Conservation (phyloP, 2,797 vertebrate species). For the Esox lucius region DNA sequence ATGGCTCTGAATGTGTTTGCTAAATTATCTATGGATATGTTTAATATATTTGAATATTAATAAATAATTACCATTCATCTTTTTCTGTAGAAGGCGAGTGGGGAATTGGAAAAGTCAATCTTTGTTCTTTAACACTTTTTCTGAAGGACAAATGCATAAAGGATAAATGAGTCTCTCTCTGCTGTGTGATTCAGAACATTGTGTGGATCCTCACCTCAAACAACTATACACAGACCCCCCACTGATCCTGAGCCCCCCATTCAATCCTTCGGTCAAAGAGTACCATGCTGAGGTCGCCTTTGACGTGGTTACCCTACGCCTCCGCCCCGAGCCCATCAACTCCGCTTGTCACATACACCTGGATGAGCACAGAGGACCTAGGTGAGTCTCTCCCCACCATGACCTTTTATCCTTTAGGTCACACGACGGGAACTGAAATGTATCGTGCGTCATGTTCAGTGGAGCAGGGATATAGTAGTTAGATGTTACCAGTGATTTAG, state of each 20-base stretch:
- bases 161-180: background rate
- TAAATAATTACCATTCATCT: background rate
- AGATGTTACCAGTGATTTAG: background rate
- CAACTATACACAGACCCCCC: slow-evolving; percentile 86
- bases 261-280: slow-evolving; percentile 84
- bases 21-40: no score
- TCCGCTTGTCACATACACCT: slow-evolving; percentile 80
- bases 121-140: background rate
- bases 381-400: slow-evolving; percentile 67
- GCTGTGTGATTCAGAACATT: slow-evolving; percentile 66
- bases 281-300: slow-evolving; percentile 90
- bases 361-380: slow-evolving; percentile 82
- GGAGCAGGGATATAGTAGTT: background rate
- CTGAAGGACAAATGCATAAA: background rate
- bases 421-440: background rate
- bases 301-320: slow-evolving; percentile 82
- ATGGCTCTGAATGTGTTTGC: background rate
- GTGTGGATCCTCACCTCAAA: slow-evolving; percentile 79
- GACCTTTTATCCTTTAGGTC: background rate
- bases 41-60: background rate
- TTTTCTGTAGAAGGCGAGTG: no score
- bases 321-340: slow-evolving; percentile 80
- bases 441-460: background rate
- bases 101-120: no score
- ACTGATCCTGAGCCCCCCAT: slow-evolving; percentile 83